Conservation (phyloP, 1,140 invertebrate genomes). For the Caenorhabditis brenneri region DNA sequence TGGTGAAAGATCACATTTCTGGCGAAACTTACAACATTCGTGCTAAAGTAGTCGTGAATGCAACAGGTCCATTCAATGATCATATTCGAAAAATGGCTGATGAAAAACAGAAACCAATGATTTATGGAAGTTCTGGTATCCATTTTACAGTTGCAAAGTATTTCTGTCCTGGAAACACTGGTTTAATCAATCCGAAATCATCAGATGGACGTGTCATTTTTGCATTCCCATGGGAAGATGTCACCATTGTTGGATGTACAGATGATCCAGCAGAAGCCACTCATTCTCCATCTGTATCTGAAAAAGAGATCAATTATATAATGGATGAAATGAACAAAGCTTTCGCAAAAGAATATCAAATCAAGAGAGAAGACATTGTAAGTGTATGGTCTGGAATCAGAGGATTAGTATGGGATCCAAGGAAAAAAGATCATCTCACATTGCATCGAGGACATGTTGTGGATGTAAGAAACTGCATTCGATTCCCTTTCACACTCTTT, state of each 20-base stretch:
- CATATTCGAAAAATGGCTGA: slow-evolving; percentile 93
- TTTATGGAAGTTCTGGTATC: slow-evolving; percentile 93
- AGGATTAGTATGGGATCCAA: slow-evolving; percentile 93
- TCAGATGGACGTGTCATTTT: slow-evolving; percentile 98
- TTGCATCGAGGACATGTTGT: slow-evolving; percentile 97
- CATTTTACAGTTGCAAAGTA: slow-evolving; percentile 98
- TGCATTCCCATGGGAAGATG: slow-evolving; percentile 88
- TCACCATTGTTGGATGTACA: slow-evolving; percentile 86
- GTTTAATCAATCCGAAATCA: slow-evolving; percentile 92
- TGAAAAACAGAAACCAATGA: slow-evolving; percentile 81
- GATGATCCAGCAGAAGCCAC: slow-evolving; percentile 91
- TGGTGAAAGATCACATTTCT: slow-evolving; percentile 72
- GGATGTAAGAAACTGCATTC: slow-evolving; percentile 69
- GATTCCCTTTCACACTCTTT: not conserved
- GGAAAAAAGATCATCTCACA: slow-evolving; percentile 87
- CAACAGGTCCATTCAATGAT: slow-evolving; percentile 97
- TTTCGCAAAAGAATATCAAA: slow-evolving; percentile 81
- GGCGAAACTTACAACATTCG: slow-evolving; percentile 87
- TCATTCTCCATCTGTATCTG: slow-evolving; percentile 88
- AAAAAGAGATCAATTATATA: slow-evolving; percentile 98
- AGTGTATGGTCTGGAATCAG: slow-evolving; percentile 93
- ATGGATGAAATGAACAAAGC: slow-evolving; percentile 95
- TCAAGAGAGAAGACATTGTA: slow-evolving; percentile 92
- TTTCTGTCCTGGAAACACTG: slow-evolving; percentile 91
- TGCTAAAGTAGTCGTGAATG: slow-evolving; percentile 94